These are phyloP conservation scores for Lytechinus pictus DNA, from an alignment of 35 echinoderm and acorn worm genomes.

Conservation along the genomic window DNA sequence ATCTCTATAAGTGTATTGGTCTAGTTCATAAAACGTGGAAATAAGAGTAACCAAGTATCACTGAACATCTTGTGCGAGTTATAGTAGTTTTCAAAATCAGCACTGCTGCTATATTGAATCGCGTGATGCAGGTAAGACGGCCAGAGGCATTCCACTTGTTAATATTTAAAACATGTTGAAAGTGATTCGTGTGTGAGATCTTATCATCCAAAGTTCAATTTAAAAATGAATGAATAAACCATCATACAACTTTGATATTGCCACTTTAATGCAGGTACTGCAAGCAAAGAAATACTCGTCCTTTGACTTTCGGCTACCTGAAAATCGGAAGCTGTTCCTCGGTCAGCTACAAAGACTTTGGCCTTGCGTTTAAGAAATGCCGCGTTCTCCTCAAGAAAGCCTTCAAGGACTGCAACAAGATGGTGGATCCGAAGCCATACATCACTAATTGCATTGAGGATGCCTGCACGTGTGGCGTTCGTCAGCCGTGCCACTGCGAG, in stretches of 20 bases:
- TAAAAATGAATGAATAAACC: background rate
- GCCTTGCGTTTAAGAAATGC: constrained; percentile 23
- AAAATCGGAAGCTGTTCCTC: background rate
- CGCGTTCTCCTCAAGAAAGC: background rate
- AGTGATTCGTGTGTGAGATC: too few species aligned
- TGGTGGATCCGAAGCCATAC: constrained; percentile 58
- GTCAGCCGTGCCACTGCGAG: constrained; percentile 74
- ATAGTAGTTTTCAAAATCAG: too few species aligned
- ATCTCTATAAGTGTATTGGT: too few species aligned
- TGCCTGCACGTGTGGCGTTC: constrained; percentile 59
- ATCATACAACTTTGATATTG: background rate
- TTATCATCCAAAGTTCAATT: background rate
- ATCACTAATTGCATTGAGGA: constrained; percentile 68
- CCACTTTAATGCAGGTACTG: background rate
- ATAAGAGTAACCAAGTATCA: too few species aligned
- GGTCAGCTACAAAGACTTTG: background rate
- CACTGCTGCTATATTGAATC: too few species aligned
- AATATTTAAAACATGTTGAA: too few species aligned
- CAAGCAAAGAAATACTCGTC: background rate
- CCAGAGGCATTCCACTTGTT: too few species aligned
- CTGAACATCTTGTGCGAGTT: too few species aligned
- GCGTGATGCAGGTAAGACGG: too few species aligned
- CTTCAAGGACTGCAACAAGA: constrained; percentile 17
- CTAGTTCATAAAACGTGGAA: too few species aligned
- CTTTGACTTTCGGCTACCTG: constrained; percentile 14